Conservation (phyloP, 2,888 invertebrate genomes). For the Zhuqinia jingwanae region DNA sequence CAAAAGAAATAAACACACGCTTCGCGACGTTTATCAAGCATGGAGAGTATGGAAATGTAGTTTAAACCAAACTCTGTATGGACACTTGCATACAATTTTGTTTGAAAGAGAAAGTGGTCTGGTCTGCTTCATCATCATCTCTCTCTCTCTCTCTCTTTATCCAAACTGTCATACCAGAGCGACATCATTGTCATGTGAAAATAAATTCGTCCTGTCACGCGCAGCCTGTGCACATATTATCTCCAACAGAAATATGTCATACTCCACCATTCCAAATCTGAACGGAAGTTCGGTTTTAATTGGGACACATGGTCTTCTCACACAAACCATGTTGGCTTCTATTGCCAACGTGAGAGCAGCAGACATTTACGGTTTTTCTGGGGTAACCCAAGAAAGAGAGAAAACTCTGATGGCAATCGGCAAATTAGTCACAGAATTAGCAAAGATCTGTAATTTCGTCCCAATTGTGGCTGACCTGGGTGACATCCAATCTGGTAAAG, state of each 20-base stretch:
- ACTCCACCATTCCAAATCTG: conserved; percentile 25
- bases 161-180: not conserved
- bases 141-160: too few species aligned
- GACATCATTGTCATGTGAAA: not conserved
- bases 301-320: conserved; percentile 41
- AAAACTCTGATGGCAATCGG: conserved; percentile 53
- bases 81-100: too few species aligned
- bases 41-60: too few species aligned
- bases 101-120: not conserved
- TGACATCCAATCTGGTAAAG: conserved; percentile 28
- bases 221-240: too few species aligned
- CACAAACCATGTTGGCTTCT: conserved; percentile 45
- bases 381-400: conserved; percentile 46
- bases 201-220: too few species aligned
- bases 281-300: conserved; percentile 33
- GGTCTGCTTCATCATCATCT: too few species aligned
- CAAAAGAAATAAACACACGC: too few species aligned
- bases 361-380: conserved; percentile 61
- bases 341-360: conserved; percentile 33
- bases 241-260: not conserved
- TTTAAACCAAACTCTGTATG: too few species aligned
- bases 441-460: conserved; percentile 45
- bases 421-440: conserved; percentile 57
- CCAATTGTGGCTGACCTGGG: conserved; percentile 38
- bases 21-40: too few species aligned